Evolutionary conservation across 1,140 invertebrate species (phyloP).

Genomic region (Pseudomyrmex cubaensis): DNA sequence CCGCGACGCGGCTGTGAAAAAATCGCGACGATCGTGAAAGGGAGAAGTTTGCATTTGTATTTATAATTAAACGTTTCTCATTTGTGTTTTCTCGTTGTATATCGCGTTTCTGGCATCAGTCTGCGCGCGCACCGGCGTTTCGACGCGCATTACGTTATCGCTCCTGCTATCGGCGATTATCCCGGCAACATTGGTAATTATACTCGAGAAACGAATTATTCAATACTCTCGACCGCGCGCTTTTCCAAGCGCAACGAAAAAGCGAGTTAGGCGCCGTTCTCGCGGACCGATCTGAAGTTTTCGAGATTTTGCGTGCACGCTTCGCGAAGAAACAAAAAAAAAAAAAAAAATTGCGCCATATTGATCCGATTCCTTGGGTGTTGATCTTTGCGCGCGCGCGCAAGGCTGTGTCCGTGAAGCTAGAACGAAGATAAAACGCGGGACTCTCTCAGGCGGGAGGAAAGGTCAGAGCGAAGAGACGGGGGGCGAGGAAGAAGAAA

Average conservation of each 20-base stretch:
- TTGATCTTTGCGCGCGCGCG: not conserved
- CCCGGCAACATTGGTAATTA: not conserved
- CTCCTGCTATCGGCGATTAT: conserved; percentile 1
- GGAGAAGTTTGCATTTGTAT: conserved; percentile 1
- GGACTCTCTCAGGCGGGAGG: not conserved
- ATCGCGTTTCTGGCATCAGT: conserved; percentile 6
- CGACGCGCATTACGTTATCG: conserved; percentile 19
- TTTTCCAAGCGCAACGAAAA: not conserved
- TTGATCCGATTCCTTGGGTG: not conserved
- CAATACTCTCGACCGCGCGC: not conserved
- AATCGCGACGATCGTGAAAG: not conserved
- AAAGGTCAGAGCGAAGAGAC: conserved; percentile 19
- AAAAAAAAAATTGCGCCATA: no score
- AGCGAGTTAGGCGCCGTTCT: no score
- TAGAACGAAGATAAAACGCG: not conserved
- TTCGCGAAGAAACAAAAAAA: not conserved
- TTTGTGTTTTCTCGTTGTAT: conserved; percentile 11
- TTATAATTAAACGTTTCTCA: conserved; percentile 37
- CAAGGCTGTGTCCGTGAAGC: not conserved
- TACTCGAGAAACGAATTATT: conserved; percentile 12
- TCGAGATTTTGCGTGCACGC: not conserved
- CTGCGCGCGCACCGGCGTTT: not conserved
- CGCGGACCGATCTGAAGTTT: not conserved
- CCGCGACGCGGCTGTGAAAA: not conserved
- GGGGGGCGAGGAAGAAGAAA: not conserved